phyloP scores from a whole-genome alignment of 2,113 vertebrate genomes.

The Pantherophis guttatus region DNA sequence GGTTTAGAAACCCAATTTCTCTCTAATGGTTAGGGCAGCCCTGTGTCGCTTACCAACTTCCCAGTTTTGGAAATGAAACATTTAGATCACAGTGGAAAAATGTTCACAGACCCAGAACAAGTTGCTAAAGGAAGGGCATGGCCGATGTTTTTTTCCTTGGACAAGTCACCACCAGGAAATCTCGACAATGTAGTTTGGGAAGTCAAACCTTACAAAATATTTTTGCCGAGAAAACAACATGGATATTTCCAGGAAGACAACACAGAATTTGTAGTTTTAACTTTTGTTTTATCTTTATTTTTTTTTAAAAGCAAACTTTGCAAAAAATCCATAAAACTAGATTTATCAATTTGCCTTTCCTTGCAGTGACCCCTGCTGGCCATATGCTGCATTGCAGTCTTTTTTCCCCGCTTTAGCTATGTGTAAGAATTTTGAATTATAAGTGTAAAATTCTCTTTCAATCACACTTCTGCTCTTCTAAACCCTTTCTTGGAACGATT shows the following conservation, averaged over 20 bases:
- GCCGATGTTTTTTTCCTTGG: not conserved
- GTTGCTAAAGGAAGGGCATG: not conserved
- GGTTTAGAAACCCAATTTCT: not conserved
- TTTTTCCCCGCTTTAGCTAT: not conserved
- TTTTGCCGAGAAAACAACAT: not conserved
- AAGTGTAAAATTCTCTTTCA: not conserved
- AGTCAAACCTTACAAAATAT: not conserved
- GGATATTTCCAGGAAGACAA: not conserved
- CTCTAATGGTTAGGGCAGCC: not conserved
- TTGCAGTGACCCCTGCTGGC: conserved; percentile 64
- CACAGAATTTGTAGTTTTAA: not conserved
- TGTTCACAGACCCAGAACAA: not conserved
- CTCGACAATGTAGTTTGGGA: not conserved
- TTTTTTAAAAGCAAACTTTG: not conserved
- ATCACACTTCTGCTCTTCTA: not conserved
- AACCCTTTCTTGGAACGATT: not conserved
- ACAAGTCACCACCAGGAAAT: not conserved
- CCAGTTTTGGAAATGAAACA: not conserved
- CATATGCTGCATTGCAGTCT: not conserved
- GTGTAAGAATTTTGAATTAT: not conserved
- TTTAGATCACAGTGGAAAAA: not conserved
- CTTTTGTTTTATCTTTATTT: not conserved
- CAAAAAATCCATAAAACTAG: no score
- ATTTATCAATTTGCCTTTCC: conserved; percentile 33
- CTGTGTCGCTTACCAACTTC: not conserved